Evolutionary conservation across 1,140 invertebrate species (phyloP).

Genomic region (Platyura marginata): DNA sequence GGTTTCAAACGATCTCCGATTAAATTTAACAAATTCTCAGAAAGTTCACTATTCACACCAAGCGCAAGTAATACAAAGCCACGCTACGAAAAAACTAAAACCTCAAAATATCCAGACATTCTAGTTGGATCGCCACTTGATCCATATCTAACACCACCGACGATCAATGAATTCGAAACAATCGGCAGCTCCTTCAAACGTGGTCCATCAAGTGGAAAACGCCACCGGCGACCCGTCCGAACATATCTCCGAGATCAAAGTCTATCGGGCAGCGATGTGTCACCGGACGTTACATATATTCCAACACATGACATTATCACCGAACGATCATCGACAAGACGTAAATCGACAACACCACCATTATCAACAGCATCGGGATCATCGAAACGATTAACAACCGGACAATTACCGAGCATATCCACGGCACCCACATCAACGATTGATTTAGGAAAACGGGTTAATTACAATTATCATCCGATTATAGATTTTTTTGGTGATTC

Average conservation of each 20-base stretch:
- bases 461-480: slow-evolving; percentile 72
- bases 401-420: background rate
- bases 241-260: slow-evolving; percentile 8
- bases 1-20: slow-evolving; percentile 2
- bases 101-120: slow-evolving; percentile 5
- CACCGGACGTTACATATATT: slow-evolving; percentile 22
- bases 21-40: slow-evolving; percentile 1
- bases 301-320: slow-evolving; percentile 13
- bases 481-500: slow-evolving; percentile 51
- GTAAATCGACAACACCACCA: slow-evolving; percentile 5
- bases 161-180: slow-evolving; percentile 8
- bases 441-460: slow-evolving; percentile 32
- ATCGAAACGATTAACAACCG: slow-evolving; percentile 8
- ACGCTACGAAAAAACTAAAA: background rate
- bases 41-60: background rate
- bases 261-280: slow-evolving; percentile 14
- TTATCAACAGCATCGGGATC: slow-evolving; percentile 9
- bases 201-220: background rate
- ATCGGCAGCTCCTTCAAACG: slow-evolving; percentile 8
- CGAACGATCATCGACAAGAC: slow-evolving; percentile 6
- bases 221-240: background rate
- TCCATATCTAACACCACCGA: slow-evolving; percentile 16
- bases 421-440: background rate
- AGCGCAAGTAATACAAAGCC: background rate
- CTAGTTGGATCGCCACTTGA: slow-evolving; percentile 8